phyloP scores from a whole-genome alignment of 2,888 invertebrate genomes.

The Pristionchus entomophagus region DNA sequence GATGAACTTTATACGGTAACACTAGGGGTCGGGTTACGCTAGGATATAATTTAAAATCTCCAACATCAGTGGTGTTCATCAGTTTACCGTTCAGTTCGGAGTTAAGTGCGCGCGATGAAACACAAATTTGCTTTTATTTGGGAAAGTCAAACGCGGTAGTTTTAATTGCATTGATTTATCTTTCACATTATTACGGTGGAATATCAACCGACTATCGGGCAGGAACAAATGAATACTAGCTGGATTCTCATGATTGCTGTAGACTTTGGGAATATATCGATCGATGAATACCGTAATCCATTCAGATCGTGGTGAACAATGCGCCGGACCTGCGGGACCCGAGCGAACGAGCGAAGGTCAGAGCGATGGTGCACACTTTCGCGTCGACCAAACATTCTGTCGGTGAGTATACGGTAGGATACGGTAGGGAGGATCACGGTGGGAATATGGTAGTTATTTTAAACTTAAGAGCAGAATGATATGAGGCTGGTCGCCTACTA shows the following conservation, averaged over 20 bases:
- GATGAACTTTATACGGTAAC: neutral
- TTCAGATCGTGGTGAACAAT: conserved; percentile 66
- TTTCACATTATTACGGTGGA: neutral
- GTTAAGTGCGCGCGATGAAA: neutral
- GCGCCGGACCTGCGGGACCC: conserved; percentile 65
- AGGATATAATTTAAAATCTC: neutral
- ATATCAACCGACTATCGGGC: neutral
- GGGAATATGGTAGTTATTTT: too few species aligned
- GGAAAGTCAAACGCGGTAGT: neutral
- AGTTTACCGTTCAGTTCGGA: neutral
- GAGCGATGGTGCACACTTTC: conserved; percentile 64
- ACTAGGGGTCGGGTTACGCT: neutral
- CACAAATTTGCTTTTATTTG: too few species aligned
- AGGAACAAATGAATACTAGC: neutral
- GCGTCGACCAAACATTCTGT: conserved; percentile 66
- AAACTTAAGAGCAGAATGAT: too few species aligned
- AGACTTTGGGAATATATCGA: neutral
- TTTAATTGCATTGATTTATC: neutral
- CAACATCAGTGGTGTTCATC: too few species aligned
- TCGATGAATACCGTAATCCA: neutral
- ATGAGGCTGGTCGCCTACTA: too few species aligned
- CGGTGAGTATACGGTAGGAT: conserved; percentile 49
- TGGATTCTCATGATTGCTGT: neutral
- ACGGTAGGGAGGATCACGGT: neutral
- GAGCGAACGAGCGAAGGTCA: conserved; percentile 55